Base-by-base conservation (phyloP, 2,797 vertebrate genomes). In the Lepus townsendii region DNA sequence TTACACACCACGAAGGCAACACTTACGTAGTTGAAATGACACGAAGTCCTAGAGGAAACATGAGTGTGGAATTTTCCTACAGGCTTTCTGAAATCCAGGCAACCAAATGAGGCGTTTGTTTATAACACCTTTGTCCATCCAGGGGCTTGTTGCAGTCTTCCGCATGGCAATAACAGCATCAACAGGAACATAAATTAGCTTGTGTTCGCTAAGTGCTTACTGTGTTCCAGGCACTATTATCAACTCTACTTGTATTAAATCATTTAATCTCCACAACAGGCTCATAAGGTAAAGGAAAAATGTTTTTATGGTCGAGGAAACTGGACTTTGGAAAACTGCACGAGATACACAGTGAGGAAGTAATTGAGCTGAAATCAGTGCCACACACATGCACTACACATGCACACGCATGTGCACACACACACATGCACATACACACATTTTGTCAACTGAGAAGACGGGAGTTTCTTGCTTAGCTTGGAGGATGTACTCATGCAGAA, bases 11-110 rank as follows among this genome's bases (percentile, higher is more conserved):
- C 24, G 24, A 4, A 20, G 84, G 42, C 42, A 47, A 47, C 82
- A 65, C 82, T 95, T 88, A 32, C 57, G 78, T 93, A 95, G 83
- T 88, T 42, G 42, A 92, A 94, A 80, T 62, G 57, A 88, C 66
- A 92, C 57, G 42, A 78, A 77, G 79, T 27, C 22, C 50, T 38
- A 10, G 57, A 83, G 50, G 78, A 88, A 90, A 65, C 1, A 0
- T 7, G 66, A 71, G 20, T 14, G 8, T 88, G 75, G 91, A 95
- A 86, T 94, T 96, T 95, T 71, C 91, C 62, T 75, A n/a, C 68
- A 80, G 87, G 83, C 69, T 83, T 89, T 86, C 30, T 47, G 69
- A 92, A 96, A 69, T 93, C 38, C 54, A 76, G 32, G 66, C 93
- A 94, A 91, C 11, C 30, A 42, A 1, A 6, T 5, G 85, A 75